Conservation (phyloP, 2,113 vertebrate species). For the Ptychochromis oligacanthus region DNA sequence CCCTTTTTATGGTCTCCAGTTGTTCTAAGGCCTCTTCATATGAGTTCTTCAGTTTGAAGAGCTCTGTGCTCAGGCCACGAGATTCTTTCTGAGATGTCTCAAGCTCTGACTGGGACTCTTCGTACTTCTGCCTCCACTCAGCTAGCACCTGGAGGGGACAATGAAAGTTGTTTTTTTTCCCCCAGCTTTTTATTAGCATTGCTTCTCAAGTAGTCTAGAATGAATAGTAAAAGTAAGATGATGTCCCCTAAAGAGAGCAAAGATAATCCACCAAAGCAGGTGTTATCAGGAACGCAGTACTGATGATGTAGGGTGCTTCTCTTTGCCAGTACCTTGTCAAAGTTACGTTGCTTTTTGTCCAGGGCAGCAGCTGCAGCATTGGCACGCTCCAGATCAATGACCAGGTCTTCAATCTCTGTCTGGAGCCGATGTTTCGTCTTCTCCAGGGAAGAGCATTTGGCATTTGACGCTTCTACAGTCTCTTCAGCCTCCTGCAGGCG, state of each 20-base stretch:
- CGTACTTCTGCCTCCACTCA: conserved; percentile 90
- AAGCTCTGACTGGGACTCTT: conserved; percentile 90
- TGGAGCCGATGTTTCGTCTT: conserved; percentile 95
- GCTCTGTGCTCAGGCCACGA: conserved; percentile 89
- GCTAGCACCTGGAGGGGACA: conserved; percentile 74
- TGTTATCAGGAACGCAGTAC: neutral
- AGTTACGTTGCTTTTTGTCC: conserved; percentile 93
- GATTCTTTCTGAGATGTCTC: conserved; percentile 90
- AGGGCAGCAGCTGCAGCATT: conserved; percentile 85
- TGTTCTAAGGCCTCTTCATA: conserved; percentile 91
- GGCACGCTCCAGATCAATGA: conserved; percentile 88
- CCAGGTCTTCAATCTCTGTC: conserved; percentile 90
- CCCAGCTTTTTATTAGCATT: neutral
- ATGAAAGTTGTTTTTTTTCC: neutral
- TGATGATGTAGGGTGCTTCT: neutral
- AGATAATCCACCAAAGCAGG: neutral
- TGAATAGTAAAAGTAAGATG: neutral
- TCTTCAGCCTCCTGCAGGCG: conserved; percentile 93
- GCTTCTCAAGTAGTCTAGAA: neutral
- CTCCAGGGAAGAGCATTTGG: conserved; percentile 91
- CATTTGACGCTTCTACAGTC: conserved; percentile 84
- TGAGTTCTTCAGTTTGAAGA: conserved; percentile 92
- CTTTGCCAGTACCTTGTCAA: conserved; percentile 80
- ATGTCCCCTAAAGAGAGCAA: neutral
- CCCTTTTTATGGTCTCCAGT: conserved; percentile 89